Evolutionary conservation across 2,113 vertebrate genomes (phyloP).

Genomic region (Ammodramus savannarum): DNA sequence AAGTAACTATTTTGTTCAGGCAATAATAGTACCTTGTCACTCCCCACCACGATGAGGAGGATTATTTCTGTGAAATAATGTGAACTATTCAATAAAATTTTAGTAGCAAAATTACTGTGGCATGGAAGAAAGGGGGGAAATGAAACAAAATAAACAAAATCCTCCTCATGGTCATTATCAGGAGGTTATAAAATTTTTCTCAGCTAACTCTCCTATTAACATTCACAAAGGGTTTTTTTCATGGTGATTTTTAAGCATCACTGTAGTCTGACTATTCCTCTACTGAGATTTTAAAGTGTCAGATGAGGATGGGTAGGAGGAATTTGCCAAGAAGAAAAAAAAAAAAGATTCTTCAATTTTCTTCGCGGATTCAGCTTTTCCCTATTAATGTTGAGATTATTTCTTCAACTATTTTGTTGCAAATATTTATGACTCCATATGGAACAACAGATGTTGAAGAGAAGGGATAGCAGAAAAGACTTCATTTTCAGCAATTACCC

Average conservation of each 20-base stretch:
- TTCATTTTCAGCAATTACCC: slow-evolving; percentile 72
- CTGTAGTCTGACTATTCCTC: slow-evolving; percentile 4
- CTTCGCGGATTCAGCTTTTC: slow-evolving; percentile 53
- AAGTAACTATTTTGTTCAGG: neutral
- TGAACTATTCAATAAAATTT: neutral
- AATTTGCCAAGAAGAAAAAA: slow-evolving; percentile 37
- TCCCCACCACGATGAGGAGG: neutral
- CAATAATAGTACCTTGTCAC: neutral
- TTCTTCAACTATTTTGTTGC: slow-evolving; percentile 69
- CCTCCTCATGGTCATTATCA: neutral
- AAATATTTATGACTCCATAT: slow-evolving; percentile 77
- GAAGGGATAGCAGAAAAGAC: slow-evolving; percentile 65
- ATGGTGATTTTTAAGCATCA: neutral
- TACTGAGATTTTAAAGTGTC: slow-evolving; percentile 32
- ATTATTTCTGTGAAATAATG: neutral
- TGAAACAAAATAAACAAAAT: neutral
- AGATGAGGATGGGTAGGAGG: slow-evolving; percentile 37
- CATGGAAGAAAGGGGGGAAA: neutral
- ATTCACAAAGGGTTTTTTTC: neutral
- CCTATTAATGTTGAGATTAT: slow-evolving; percentile 68
- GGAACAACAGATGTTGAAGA: slow-evolving; percentile 70
- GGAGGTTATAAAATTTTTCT: neutral
- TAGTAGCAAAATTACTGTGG: neutral
- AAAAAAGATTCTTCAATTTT: slow-evolving; percentile 41
- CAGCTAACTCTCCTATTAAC: neutral